Conservation (phyloP, 2,888 invertebrate genomes). For the Halictus ligatus region DNA sequence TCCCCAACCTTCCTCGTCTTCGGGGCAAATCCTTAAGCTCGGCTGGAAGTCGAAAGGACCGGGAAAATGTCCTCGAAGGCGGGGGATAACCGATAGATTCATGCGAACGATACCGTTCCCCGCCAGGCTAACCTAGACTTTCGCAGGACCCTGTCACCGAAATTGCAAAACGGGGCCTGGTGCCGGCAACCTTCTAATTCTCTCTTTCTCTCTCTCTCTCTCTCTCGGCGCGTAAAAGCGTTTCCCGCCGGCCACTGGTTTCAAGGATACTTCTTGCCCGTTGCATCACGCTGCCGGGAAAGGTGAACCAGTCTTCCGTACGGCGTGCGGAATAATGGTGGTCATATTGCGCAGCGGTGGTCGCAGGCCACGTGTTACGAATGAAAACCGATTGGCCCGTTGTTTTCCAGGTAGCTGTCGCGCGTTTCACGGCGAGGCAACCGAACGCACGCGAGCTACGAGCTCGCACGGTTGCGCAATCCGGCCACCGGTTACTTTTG, state of each 20-base stretch:
- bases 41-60: background rate
- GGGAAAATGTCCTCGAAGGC: too few relatives aligned
- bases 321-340: slow-evolving; percentile 31
- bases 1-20: too few relatives aligned
- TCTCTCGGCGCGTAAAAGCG: background rate
- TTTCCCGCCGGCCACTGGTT: slow-evolving; percentile 7
- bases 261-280: slow-evolving; percentile 45
- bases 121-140: background rate
- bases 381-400: background rate
- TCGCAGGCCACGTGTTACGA: background rate
- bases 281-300: slow-evolving; percentile 38
- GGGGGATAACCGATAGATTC: background rate
- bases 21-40: too few relatives aligned
- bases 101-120: background rate
- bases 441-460: slow-evolving; percentile 9
- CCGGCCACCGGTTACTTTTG: slow-evolving; percentile 2
- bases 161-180: background rate
- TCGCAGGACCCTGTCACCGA: background rate
- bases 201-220: slow-evolving; percentile 31
- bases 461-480: slow-evolving; percentile 42
- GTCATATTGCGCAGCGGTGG: slow-evolving; percentile 13
- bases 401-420: slow-evolving; percentile 15
- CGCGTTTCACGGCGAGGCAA: background rate
- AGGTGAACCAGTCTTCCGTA: slow-evolving; percentile 37
- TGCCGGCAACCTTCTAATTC: slow-evolving; percentile 20